These are phyloP conservation scores for Achlya flavicornis DNA, from an alignment of 2,888 invertebrate species.

Conservation along the genomic window DNA sequence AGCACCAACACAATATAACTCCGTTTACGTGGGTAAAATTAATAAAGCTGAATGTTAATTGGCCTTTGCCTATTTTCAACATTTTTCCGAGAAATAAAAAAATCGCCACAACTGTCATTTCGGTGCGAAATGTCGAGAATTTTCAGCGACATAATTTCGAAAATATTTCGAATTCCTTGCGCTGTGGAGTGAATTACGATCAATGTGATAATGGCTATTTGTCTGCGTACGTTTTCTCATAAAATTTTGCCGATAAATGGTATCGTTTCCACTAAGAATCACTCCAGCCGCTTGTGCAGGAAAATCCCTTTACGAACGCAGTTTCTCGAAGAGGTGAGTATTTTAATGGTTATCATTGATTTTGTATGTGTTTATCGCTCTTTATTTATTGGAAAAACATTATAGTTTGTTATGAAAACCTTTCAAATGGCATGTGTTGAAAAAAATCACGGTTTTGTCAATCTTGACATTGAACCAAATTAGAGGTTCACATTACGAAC, in stretches of 20 bases:
- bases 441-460: constrained; percentile 28
- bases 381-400: constrained; percentile 9
- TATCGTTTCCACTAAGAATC: constrained; percentile 80
- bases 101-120: constrained; percentile 29
- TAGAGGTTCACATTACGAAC: constrained; percentile 33
- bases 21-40: too few species aligned
- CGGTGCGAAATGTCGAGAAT: constrained; percentile 55
- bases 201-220: constrained; percentile 81
- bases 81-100: too few species aligned
- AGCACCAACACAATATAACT: too few species aligned
- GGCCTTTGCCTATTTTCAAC: too few species aligned
- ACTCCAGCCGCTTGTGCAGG: constrained; percentile 77
- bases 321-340: constrained; percentile 83
- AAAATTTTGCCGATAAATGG: constrained; percentile 81
- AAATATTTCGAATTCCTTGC: constrained; percentile 45
- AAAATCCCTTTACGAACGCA: constrained; percentile 76
- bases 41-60: too few species aligned
- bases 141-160: constrained; percentile 59
- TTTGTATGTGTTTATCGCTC: constrained; percentile 13
- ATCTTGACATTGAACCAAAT: constrained; percentile 65
- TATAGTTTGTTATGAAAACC: constrained; percentile 29
- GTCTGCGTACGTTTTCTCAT: constrained; percentile 82
- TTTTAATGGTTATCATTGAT: constrained; percentile 16
- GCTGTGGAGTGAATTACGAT: constrained; percentile 40
- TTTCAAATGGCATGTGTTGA: constrained; percentile 20